Evolutionary conservation across 2,113 vertebrate genomes (phyloP).

Genomic region (Mesoclemmys tuberculata): DNA sequence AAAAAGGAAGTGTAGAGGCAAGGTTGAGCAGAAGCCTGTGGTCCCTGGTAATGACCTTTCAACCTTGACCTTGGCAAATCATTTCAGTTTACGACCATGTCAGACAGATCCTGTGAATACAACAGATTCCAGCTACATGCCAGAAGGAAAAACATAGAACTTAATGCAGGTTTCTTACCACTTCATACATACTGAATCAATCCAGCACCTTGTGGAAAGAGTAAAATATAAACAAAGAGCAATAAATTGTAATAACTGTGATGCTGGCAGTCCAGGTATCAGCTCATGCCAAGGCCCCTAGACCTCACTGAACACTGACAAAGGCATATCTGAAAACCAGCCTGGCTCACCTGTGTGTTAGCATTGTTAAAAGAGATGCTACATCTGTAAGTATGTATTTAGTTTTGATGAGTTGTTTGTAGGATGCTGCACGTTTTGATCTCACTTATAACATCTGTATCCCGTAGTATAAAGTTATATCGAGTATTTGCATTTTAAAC

Average conservation of each 20-base stretch:
- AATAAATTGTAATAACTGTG: neutral
- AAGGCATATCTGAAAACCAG: no score
- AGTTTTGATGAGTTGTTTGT: no score
- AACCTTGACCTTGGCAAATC: neutral
- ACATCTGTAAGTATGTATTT: no score
- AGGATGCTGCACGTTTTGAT: no score
- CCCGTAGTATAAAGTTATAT: no score
- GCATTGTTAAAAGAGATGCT: neutral
- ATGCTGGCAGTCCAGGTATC: no score
- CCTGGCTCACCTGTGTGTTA: neutral
- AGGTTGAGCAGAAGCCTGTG: neutral
- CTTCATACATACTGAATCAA: neutral
- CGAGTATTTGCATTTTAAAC: no score
- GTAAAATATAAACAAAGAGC: neutral
- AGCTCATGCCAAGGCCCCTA: no score
- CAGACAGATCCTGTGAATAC: neutral
- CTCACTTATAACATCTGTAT: no score
- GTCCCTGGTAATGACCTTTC: neutral
- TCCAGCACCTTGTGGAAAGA: neutral
- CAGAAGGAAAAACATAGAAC: neutral
- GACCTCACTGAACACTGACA: no score
- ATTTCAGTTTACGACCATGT: neutral
- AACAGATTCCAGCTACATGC: neutral
- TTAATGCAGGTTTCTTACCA: neutral
- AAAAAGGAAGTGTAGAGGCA: neutral